Base-by-base conservation (phyloP, 2,888 invertebrate species). In the Trichopria drosophilae region DNA sequence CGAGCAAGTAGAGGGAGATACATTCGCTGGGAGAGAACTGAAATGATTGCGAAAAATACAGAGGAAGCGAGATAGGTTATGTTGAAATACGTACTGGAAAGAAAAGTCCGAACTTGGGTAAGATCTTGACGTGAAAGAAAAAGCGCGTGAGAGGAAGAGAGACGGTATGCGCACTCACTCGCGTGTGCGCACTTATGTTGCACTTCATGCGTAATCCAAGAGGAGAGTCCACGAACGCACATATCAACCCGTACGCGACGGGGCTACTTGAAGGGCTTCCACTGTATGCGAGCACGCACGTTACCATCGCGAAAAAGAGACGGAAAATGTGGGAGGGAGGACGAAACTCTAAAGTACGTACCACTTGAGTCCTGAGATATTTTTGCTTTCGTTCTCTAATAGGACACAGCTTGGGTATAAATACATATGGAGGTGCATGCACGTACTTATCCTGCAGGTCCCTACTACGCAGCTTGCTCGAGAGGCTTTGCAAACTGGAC, bases 251-350 rank as follows among this genome's bases (percentile, higher is more conserved):
- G 46, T 42, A 50, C 53, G 36, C 50, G 54, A 42, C 55, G 63
- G 64, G 66, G 67, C 64, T 69, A 70, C 71, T 73, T 72, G 68
- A 71, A 68, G 72, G 73, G 71, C 66, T 73, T 73, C 73, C 69
- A 69, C 72, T 72, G 71, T 71, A 69, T 66, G 69, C 71, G 66
- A 66, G 63, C 66, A 64, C 65, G 66, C 67, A 66, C 68, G 65
- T 66, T 59, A 60, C 58, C 58, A 22, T 10, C 15, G 26, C 51
- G 50, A 40, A 39, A 51, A 42, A 49, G 50, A 28, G 42, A 40
- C n/a, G 24, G 13, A 16, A 16, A 43, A 42, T 49, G 35, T 29
- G 52, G 39, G 39, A 36, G 53, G 51, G n/a, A n/a, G n/a, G n/a
- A n/a, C n/a, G n/a, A n/a, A n/a, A n/a, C n/a, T n/a, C n/a, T n/a